These are phyloP conservation scores for Athetis lepigone DNA, from an alignment of 2,888 invertebrate species.

Conservation along the genomic window DNA sequence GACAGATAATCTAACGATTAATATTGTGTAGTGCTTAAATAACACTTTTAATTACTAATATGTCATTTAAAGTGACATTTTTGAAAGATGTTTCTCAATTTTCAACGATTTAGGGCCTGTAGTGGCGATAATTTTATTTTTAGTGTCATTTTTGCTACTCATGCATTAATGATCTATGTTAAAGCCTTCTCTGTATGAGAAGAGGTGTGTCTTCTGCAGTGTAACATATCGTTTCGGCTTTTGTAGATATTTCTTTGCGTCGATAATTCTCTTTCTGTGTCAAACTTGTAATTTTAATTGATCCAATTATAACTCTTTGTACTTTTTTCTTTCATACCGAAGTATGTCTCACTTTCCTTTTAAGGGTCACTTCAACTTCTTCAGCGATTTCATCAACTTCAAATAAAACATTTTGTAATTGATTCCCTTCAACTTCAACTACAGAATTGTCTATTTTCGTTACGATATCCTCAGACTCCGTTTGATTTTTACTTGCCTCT, in stretches of 20 bases:
- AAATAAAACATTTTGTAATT: slow-evolving; percentile 12
- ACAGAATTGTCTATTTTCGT: slow-evolving; percentile 55
- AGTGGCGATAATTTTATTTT: not conserved
- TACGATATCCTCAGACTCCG: slow-evolving; percentile 62
- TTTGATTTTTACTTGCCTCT: slow-evolving; percentile 64
- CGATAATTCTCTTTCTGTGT: too few relatives aligned
- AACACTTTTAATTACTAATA: slow-evolving; percentile 44
- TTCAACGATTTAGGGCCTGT: slow-evolving; percentile 6
- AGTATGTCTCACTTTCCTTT: slow-evolving; percentile 37
- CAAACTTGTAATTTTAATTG: too few relatives aligned
- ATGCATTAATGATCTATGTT: not conserved
- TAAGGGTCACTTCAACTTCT: slow-evolving; percentile 19
- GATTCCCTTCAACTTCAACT: slow-evolving; percentile 8
- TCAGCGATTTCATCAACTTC: slow-evolving; percentile 36
- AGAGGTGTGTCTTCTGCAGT: rapidly evolving
- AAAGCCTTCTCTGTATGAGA: not conserved
- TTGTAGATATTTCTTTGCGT: not conserved
- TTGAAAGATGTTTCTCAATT: slow-evolving; percentile 29
- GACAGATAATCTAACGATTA: slow-evolving; percentile 55
- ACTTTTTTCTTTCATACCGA: slow-evolving; percentile 32
- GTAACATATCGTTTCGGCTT: not conserved
- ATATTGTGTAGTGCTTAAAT: slow-evolving; percentile 43
- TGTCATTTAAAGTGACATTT: slow-evolving; percentile 39
- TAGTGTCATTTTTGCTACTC: not conserved
- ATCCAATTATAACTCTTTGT: not conserved